Percentiles rank a stretch among this genome's conserved stretches.
Conservation (phyloP, 2,113 vertebrate genomes). For the Delphinapterus leucas region DNA sequence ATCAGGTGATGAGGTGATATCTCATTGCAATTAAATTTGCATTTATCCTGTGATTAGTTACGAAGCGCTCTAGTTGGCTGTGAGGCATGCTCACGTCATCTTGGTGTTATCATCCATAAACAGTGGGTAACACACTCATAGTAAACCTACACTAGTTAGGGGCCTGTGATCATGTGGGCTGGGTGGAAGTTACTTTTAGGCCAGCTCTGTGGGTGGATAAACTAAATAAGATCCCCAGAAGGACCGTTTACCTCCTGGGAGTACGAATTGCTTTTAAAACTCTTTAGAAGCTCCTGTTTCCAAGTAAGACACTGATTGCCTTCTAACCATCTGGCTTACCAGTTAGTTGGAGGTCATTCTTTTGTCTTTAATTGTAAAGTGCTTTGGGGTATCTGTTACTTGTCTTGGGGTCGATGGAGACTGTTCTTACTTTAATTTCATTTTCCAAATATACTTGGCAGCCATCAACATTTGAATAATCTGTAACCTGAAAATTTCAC, state of each 20-base stretch:
- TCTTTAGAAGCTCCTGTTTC: background rate
- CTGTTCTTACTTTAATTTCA: background rate
- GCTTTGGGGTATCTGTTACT: fast-evolving
- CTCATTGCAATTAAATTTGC: background rate
- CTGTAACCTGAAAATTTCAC: background rate
- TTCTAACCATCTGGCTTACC: background rate
- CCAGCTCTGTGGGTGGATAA: background rate
- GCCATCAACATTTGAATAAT: background rate
- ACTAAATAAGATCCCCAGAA: background rate
- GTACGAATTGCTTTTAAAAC: background rate
- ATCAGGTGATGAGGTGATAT: fast-evolving
- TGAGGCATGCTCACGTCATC: background rate
- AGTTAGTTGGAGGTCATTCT: background rate
- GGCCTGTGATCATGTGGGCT: background rate
- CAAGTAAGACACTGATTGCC: fast-evolving
- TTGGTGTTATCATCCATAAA: fast-evolving
- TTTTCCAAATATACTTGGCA: background rate
- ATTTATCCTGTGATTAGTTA: fast-evolving
- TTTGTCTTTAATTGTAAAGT: background rate
- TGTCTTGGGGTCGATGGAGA: background rate
- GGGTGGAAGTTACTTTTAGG: background rate
- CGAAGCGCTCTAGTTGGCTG: fast-evolving
- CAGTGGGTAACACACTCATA: fast-evolving
- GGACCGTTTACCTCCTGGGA: background rate
- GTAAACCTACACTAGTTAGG: fast-evolving